phyloP scores from a whole-genome alignment of 2,113 vertebrate genomes.

The Antechinus flavipes region DNA sequence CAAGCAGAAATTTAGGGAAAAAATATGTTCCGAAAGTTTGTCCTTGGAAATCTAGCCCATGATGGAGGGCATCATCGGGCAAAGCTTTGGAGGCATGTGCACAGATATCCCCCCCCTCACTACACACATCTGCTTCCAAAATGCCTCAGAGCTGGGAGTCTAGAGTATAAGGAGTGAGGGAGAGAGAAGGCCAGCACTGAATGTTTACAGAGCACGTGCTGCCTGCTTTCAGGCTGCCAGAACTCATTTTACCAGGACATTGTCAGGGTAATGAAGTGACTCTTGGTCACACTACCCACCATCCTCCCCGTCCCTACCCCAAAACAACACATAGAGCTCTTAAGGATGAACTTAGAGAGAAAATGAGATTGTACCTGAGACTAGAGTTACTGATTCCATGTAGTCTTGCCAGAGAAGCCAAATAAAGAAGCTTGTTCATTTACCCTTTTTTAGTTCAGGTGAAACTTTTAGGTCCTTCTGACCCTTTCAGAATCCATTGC shows the following conservation, averaged over 20 bases:
- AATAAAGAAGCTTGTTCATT: not conserved
- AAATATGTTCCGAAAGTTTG: not conserved
- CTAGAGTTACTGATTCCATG: not conserved
- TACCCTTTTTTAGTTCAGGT: not conserved
- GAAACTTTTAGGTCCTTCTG: not conserved
- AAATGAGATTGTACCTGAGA: not conserved
- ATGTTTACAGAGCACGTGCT: not conserved
- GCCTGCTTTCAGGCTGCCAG: not conserved
- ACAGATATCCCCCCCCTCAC: not conserved
- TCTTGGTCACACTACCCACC: not conserved
- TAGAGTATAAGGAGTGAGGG: not conserved
- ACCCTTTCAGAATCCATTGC: not conserved
- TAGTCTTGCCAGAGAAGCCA: not conserved
- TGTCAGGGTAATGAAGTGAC: not conserved
- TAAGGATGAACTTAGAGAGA: not conserved
- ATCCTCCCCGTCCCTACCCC: not conserved
- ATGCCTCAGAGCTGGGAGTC: not conserved
- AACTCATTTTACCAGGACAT: not conserved
- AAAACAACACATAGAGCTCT: not conserved
- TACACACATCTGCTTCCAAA: not conserved
- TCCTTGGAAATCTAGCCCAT: not conserved
- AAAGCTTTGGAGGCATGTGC: not conserved
- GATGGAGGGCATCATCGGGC: not conserved
- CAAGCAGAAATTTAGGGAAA: slow-evolving; percentile 7
- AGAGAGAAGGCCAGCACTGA: not conserved